Base-by-base conservation (phyloP, 2,113 vertebrate species). In the Thinocorus orbignyianus region DNA sequence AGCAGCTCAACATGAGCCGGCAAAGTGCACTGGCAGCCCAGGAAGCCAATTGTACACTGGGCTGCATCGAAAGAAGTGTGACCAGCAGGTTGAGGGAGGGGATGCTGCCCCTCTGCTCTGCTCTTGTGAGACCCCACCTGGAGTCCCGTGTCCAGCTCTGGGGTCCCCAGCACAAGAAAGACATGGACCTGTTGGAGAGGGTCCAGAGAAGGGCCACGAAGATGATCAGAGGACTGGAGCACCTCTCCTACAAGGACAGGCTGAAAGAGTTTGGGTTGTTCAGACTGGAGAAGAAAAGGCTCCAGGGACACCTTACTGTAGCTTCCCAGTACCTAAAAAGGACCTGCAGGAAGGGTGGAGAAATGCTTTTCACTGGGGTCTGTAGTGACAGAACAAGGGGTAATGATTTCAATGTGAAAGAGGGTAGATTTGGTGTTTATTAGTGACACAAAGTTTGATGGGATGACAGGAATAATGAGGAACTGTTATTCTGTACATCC, bases 21-120 rank as follows among this genome's bases (percentile, higher is more conserved):
- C 30, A 39, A 17, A 0, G 11, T 23, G 17, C 0, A 0, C 33
- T 83, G 0, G 0, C 20, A 72, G 54, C 58, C 48, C 62, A 80
- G 68, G 42, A 81, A 14, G 58, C 44, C 72, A 73, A 0, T 24
- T 1, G 0, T 12, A 8, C 17, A 44, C 72, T 46, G 33, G 20
- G 19, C 66, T 92, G 30, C 35, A 69, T 64, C 41, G 17, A 64
- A 46, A 72, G 17, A 6, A 61, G 30, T 0, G 0, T 51, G 33
- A 12, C 25, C 80, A 80, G 41, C 20, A 86, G 35, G 18, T 30
- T 1, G 2, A 73, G 61, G 30, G 66, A 46, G 35, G 26, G 4
- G 46, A 57, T 92, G 26, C 57, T 86, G 5, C 10, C 19, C 6
- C 12, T 71, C 35, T 66, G 1, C 55, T 76, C 42, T 1, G 9